Percentiles rank a stretch among this genome's conserved stretches.
These are phyloP conservation scores for Buteo buteo DNA, from an alignment of 2,113 vertebrate genomes.

Conservation along the genomic window DNA sequence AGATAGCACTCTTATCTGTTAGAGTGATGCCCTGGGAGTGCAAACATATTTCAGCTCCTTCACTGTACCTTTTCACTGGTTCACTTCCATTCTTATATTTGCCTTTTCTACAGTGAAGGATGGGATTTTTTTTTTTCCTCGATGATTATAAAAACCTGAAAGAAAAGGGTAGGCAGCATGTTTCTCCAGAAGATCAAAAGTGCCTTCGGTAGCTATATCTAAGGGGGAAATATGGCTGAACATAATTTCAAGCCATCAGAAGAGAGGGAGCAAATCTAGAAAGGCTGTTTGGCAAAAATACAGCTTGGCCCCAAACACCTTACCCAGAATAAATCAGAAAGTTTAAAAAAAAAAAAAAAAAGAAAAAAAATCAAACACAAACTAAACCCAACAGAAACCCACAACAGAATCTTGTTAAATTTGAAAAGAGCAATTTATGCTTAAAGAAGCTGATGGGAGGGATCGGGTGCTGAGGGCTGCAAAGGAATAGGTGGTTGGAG, in stretches of 20 bases:
- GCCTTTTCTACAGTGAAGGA: not conserved
- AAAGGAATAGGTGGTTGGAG: not conserved
- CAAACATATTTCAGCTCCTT: not conserved
- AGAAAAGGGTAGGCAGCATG: not conserved
- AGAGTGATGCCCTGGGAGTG: not conserved
- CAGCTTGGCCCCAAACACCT: not conserved
- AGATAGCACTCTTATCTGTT: constrained; percentile 26
- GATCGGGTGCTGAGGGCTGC: not conserved
- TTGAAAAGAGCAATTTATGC: not conserved
- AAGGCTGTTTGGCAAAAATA: not conserved
- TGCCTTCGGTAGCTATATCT: not conserved
- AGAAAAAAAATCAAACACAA: not conserved
- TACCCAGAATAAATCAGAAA: not conserved
- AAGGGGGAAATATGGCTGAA: not conserved
- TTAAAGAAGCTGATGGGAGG: not conserved
- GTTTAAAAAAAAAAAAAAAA: not conserved
- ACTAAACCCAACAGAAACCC: not conserved
- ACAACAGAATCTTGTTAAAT: not conserved
- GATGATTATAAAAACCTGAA: not conserved
- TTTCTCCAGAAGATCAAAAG: not conserved
- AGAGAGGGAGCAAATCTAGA: not conserved
- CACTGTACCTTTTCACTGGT: not conserved
- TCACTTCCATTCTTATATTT: constrained; percentile 11
- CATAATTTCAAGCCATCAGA: not conserved
- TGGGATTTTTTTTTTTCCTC: not conserved